phyloP scores from a whole-genome alignment of 2,888 invertebrate species.

The Minunthozetes semirufus region DNA sequence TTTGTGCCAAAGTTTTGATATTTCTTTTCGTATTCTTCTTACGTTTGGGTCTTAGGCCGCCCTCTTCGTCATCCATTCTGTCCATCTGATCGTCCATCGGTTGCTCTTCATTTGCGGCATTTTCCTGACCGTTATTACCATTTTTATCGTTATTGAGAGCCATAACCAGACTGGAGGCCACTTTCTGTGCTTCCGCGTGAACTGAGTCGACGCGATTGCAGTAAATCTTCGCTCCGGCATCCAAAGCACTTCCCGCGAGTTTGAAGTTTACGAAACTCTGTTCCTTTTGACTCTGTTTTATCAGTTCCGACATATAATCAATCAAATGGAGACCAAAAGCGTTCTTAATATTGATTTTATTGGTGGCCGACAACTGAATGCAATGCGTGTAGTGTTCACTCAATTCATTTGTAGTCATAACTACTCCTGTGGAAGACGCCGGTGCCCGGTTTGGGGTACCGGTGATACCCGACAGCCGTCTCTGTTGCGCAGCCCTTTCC shows the following conservation, averaged over 20 bases:
- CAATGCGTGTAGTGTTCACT: conserved; percentile 65
- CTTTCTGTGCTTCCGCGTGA: conserved; percentile 57
- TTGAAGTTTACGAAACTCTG: conserved; percentile 55
- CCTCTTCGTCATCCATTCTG: background rate
- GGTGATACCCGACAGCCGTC: no score
- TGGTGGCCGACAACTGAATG: conserved; percentile 69
- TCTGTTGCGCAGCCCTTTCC: background rate
- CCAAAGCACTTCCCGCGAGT: conserved; percentile 64
- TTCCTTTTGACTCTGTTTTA: conserved; percentile 54
- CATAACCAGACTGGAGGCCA: conserved; percentile 37
- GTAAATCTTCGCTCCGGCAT: conserved; percentile 82
- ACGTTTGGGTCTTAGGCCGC: background rate
- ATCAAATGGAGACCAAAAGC: conserved; percentile 80
- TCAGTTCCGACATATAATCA: conserved; percentile 70
- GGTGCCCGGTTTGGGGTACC: conserved; percentile 42
- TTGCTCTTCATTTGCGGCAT: conserved; percentile 23
- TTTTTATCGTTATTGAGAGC: conserved; percentile 30
- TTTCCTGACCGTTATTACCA: background rate
- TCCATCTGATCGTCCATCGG: conserved; percentile 13
- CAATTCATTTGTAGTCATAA: conserved; percentile 53
- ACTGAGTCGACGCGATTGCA: conserved; percentile 77
- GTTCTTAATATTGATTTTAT: conserved; percentile 69
- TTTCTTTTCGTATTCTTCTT: conserved; percentile 22
- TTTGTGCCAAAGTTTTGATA: conserved; percentile 31
- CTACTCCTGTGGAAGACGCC: conserved; percentile 44